These are phyloP conservation scores for Pristionchus fissidentatus DNA, from an alignment of 2,888 invertebrate genomes.

Conservation along the genomic window DNA sequence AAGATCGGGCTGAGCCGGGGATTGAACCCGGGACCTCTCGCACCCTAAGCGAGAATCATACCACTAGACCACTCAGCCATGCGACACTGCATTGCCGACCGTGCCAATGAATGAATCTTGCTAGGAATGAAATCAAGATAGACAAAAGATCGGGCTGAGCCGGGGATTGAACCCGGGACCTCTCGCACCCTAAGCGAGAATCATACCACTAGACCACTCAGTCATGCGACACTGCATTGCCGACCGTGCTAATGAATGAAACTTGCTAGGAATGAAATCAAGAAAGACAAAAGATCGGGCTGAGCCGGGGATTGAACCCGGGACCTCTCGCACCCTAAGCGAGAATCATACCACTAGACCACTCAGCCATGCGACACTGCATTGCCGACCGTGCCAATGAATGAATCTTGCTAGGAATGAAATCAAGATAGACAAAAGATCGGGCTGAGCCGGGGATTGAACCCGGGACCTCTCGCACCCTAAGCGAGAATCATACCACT, in stretches of 20 bases:
- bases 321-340: constrained; percentile 73
- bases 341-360: constrained; percentile 73
- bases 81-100: no score
- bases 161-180: constrained; percentile 71
- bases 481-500: constrained; percentile 72
- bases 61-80: constrained; percentile 69
- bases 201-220: constrained; percentile 72
- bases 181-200: constrained; percentile 73
- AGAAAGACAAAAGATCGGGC: no score
- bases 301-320: constrained; percentile 69
- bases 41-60: constrained; percentile 73
- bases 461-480: constrained; percentile 73
- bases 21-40: constrained; percentile 72
- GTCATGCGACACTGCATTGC: no score
- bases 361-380: constrained; percentile 54
- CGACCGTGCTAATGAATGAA: no score
- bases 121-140: no score
- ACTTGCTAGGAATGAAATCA: no score
- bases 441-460: constrained; percentile 64
- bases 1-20: constrained; percentile 66
- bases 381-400: no score
- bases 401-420: no score
- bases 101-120: no score
- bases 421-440: no score
- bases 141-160: no score